These are phyloP conservation scores for Agrochola lychnidis DNA, from an alignment of 2,888 invertebrate species.

Conservation along the genomic window DNA sequence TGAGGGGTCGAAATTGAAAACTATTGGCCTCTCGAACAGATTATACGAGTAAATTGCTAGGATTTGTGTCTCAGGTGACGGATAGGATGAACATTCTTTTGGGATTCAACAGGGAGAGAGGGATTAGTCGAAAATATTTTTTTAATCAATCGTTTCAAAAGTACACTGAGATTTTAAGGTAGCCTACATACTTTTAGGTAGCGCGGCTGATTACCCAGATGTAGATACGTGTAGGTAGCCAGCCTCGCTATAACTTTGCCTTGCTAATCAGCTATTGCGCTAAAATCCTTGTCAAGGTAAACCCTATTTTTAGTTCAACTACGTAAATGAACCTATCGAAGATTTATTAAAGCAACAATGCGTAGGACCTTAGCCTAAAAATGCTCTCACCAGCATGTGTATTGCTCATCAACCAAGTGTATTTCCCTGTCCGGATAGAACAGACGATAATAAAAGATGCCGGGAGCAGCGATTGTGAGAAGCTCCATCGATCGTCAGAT, in stretches of 20 bases:
- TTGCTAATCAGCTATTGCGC: neutral
- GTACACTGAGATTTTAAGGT: neutral
- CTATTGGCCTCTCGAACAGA: constrained; percentile 86
- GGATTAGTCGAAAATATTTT: neutral
- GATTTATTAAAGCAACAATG: neutral
- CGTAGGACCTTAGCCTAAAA: neutral
- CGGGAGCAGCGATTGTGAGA: constrained; percentile 41
- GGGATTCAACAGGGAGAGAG: constrained; percentile 16
- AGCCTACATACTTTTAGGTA: neutral
- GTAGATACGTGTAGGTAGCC: too few relatives aligned
- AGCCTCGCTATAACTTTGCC: neutral
- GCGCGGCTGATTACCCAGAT: neutral
- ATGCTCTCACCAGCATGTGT: neutral
- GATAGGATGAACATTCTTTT: constrained; percentile 73
- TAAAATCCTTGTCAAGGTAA: neutral
- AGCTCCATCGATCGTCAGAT: constrained; percentile 66
- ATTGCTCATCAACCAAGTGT: constrained; percentile 10
- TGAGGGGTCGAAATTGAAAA: constrained; percentile 88
- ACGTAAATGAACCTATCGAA: neutral
- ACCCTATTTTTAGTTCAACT: neutral
- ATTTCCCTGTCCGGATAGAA: constrained; percentile 30
- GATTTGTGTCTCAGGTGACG: constrained; percentile 77
- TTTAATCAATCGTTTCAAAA: neutral
- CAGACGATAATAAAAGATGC: constrained; percentile 53
- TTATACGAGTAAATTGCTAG: constrained; percentile 77